Evolutionary conservation across 37 sponge, comb jelly and placozoan genomes (phyloP).

Genomic region (Lycopodina hypogea): DNA sequence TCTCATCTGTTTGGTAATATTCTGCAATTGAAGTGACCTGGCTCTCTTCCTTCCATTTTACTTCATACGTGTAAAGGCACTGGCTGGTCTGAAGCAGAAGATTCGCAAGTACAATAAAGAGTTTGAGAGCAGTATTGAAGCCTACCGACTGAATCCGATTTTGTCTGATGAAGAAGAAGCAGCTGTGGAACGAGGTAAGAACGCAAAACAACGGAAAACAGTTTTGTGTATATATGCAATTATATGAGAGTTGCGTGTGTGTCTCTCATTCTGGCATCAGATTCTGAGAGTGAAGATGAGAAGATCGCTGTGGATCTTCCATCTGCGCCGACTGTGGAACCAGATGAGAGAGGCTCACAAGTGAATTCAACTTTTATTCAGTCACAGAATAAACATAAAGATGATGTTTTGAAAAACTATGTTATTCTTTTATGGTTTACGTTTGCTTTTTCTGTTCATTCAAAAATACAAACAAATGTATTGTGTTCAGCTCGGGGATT

Average conservation of each 20-base stretch:
- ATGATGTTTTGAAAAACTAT: too few relatives aligned
- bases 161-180: slow-evolving; percentile 63
- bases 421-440: too few relatives aligned
- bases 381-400: too few relatives aligned
- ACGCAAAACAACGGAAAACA: slow-evolving; percentile 28
- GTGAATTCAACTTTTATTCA: too few relatives aligned
- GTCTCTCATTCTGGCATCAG: neutral
- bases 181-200: slow-evolving; percentile 45
- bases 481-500: slow-evolving; percentile 14
- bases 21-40: neutral
- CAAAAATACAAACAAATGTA: too few relatives aligned
- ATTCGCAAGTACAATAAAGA: slow-evolving; percentile 93
- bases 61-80: slow-evolving; percentile 70
- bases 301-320: neutral
- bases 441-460: too few relatives aligned
- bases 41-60: neutral
- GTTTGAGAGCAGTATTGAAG: slow-evolving; percentile 69
- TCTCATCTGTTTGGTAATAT: neutral
- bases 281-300: neutral
- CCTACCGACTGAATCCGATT: slow-evolving; percentile 71
- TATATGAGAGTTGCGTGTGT: neutral
- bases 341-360: neutral
- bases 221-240: neutral
- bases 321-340: neutral
- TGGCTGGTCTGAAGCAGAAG: slow-evolving; percentile 81